Evolutionary conservation across 2,888 invertebrate species (phyloP), one percentile per base, ranked within the genome.

Genomic region (Netelia inedita): DNA sequence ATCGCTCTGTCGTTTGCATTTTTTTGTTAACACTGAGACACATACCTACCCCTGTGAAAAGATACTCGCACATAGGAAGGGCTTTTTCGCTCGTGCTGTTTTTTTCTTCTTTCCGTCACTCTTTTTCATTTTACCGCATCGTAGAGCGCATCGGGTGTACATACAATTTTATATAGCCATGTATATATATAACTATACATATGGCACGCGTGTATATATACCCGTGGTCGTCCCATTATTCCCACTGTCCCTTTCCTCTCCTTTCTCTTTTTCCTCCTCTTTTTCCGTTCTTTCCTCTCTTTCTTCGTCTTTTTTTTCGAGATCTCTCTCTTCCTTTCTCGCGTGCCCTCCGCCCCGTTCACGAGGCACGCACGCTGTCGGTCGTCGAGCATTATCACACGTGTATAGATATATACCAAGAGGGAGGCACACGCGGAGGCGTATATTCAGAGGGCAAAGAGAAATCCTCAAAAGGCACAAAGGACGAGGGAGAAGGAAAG

Each of bases 391-490:
- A 82, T 85, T 82, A 82, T 84, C 63, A 78, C 72, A 57, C 53
- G 46, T 63, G n/a, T 59, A 46, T 46, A 75, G 59, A 57, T 21
- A 63, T 28, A 73, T 75, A 53, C 66, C 35, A 8, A 43, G 16
- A 14, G 50, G 35, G 63, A 74, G 72, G 63, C 16, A 57, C n/a
- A 69, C 82, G 57, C 79, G 46, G 10, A 53, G 63, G 43, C 69
- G 85, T 79, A 53, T 69, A 84, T 79, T 72, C 35, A 86, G 86
- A 86, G 79, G 83, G 85, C 86, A 72, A 79, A 84, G 89, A 88
- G 90, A 90, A 91, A 89, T 92, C 88, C 90, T 91, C 90, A 89
- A 92, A 91, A 91, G 91, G 91, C 88, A 92, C 92, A 92, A 92
- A 92, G 92, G 91, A 90, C 87, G 88, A 75, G 53, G 11, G 41